Base-by-base conservation (phyloP, 2,113 vertebrate genomes). In the Apodemus speciosus region DNA sequence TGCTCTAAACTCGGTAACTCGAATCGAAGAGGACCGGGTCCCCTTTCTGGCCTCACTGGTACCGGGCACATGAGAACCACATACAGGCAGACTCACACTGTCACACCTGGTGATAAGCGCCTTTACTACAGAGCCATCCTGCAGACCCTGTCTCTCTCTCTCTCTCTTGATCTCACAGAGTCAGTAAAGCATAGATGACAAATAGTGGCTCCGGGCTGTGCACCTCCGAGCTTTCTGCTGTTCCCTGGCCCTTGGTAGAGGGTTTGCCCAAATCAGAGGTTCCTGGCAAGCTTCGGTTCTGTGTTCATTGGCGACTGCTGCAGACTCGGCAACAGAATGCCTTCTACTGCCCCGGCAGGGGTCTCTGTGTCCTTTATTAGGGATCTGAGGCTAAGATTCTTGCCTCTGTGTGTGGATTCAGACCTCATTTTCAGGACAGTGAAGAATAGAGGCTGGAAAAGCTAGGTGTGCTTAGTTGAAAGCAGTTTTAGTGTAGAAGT, bases 181-280 rank as follows among this genome's bases (percentile, higher is more conserved):
- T 73, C 38, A 71, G 9, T 77, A 83, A 66, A 53, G 14, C 90
- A 30, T 83, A 58, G 51, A 53, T 84, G 40, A 18, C 20, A 87
- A 56, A 3, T 73, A n/a, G 30, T 88, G 18, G 75, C 86, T 46
- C 58, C 18, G 51, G 64, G 14, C 38, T 51, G 0, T 76, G 66
- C 60, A 23, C 75, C 84, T 68, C 60, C 8, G 20, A 69, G 21
- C 87, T 87, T 91, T 69, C n/a, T 85, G 11, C 72, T 93, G 2
- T 21, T 23, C 30, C 32, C 49, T 91, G 68, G 62, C 30, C n/a
- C 73, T 64, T 90, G n/a, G 77, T 25, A 79, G 40, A 69, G 35
- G 94, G 92, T 92, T 92, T 90, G 86, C 76, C 69, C 77, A 49
- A 72, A 85, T 35, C n/a, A 93, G 25, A 90, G 8, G 11, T 72